These are phyloP conservation scores for Clusia tigrina DNA, from an alignment of 2,888 invertebrate species.

Conservation along the genomic window DNA sequence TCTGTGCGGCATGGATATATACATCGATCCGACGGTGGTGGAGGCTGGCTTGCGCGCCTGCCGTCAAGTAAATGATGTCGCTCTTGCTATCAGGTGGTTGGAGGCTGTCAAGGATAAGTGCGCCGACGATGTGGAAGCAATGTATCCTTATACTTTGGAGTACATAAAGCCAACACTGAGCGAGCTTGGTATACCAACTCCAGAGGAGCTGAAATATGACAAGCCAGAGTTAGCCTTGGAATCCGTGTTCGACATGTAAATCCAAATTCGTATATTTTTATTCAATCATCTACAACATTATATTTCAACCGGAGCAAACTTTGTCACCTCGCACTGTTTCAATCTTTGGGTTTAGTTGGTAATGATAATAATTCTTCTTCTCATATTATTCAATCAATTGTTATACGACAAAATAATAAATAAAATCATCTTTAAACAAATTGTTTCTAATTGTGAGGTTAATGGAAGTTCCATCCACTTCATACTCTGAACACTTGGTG, in stretches of 20 bases:
- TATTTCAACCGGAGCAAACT: no score
- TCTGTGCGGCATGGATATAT: constrained; percentile 82
- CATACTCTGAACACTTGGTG: no score
- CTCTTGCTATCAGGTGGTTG: constrained; percentile 86
- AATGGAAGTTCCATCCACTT: no score
- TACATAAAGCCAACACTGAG: constrained; percentile 89
- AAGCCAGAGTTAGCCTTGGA: constrained; percentile 89
- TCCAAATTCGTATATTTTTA: no score
- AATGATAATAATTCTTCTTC: no score
- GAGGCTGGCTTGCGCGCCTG: constrained; percentile 86
- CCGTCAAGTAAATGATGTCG: constrained; percentile 89
- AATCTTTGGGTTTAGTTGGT: no score
- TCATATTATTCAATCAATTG: no score
- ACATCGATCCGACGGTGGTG: constrained; percentile 89
- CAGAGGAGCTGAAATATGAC: constrained; percentile 93
- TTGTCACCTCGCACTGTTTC: no score
- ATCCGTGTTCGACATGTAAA: constrained; percentile 69
- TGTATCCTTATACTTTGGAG: constrained; percentile 84
- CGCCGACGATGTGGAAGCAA: constrained; percentile 73
- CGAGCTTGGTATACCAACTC: constrained; percentile 90
- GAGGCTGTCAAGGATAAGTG: constrained; percentile 90
- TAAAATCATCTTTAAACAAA: no score
- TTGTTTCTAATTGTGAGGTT: no score
- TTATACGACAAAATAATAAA: no score
- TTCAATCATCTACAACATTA: no score